These are phyloP conservation scores for Calidris pugnax DNA, from an alignment of 2,113 vertebrate genomes.

Conservation along the genomic window DNA sequence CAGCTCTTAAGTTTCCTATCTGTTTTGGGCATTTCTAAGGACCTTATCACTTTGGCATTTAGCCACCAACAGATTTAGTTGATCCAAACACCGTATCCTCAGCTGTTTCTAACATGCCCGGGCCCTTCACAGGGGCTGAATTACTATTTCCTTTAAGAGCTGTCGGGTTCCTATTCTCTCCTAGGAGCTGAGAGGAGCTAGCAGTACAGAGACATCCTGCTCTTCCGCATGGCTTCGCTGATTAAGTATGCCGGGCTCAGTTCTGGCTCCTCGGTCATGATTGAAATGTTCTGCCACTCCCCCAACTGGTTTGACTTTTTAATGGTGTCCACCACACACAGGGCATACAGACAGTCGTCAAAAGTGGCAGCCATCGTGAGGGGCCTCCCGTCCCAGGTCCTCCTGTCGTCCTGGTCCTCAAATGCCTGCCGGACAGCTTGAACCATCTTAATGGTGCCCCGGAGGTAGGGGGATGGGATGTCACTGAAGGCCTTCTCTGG, in stretches of 20 bases:
- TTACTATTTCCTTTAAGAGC: constrained; percentile 30
- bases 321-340: constrained; percentile 97
- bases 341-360: constrained; percentile 94
- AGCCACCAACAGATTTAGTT: not conserved
- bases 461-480: constrained; percentile 93
- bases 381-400: constrained; percentile 94
- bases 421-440: constrained; percentile 95
- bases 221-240: constrained; percentile 96
- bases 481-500: constrained; percentile 96
- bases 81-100: not conserved
- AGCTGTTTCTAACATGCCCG: not conserved
- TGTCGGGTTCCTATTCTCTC: not conserved
- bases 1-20: constrained; percentile 35
- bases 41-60: not conserved
- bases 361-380: constrained; percentile 99
- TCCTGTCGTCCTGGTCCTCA: constrained; percentile 93
- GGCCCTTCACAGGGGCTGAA: not conserved
- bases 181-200: constrained; percentile 69
- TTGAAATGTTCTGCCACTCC: constrained; percentile 96
- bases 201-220: constrained; percentile 96
- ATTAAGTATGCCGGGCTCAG: constrained; percentile 94
- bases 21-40: not conserved
- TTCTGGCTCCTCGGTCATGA: constrained; percentile 97
- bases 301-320: constrained; percentile 95
- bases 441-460: constrained; percentile 95